These are phyloP conservation scores for Sphaerolaimus hirsutus DNA, from an alignment of 2,888 invertebrate genomes.

Conservation along the genomic window DNA sequence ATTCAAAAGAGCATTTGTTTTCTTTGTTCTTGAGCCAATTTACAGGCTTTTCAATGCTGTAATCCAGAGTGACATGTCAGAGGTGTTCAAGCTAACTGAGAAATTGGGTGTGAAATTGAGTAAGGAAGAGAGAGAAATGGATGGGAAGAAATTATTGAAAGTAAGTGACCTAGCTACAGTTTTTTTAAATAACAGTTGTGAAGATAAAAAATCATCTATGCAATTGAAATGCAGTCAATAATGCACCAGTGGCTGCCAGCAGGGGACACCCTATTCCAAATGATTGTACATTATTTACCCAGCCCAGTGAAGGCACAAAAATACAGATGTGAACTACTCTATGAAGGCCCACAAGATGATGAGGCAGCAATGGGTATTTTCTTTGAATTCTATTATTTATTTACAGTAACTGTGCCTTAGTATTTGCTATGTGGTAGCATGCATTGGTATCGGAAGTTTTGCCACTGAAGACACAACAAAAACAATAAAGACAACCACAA, in stretches of 20 bases:
- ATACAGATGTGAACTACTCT: constrained; percentile 11
- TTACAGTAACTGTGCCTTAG: too few species aligned
- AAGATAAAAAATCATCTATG: too few species aligned
- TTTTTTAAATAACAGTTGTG: neutral
- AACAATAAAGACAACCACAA: too few species aligned
- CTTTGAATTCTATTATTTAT: constrained; percentile 7
- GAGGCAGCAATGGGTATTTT: constrained; percentile 8
- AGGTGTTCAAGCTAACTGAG: constrained; percentile 2
- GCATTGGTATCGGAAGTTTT: too few species aligned
- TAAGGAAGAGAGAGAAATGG: constrained; percentile 5
- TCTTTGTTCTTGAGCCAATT: constrained; percentile 27
- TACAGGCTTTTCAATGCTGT: constrained; percentile 20
- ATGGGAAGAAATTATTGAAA: constrained; percentile 1
- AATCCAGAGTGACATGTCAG: constrained; percentile 2
- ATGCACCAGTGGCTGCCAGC: constrained; percentile 13
- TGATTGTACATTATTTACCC: constrained; percentile 11
- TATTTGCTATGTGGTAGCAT: too few species aligned
- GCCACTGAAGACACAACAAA: too few species aligned
- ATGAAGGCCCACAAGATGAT: constrained; percentile 13
- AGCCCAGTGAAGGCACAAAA: constrained; percentile 10
- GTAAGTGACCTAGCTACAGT: neutral
- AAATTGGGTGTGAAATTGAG: constrained; percentile 6
- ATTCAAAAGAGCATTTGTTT: constrained; percentile 24
- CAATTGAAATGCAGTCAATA: constrained; percentile 5
- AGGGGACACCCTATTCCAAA: constrained; percentile 11